phyloP scores from a whole-genome alignment of 2,888 invertebrate species.

The Phymatocera aterrima region DNA sequence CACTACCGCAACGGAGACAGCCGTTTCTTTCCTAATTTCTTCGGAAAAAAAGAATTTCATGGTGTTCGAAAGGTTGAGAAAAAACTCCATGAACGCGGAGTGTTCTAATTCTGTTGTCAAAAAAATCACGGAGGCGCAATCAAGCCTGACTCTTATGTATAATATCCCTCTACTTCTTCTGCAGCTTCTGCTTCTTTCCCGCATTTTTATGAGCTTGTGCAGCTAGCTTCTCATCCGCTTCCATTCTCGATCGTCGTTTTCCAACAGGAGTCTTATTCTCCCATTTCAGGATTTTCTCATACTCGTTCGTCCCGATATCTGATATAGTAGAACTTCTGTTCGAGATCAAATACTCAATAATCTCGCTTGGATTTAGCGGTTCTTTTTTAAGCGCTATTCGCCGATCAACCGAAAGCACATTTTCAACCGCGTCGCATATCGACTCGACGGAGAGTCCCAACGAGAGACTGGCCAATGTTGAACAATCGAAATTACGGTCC shows the following conservation, averaged over 20 bases:
- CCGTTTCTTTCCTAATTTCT: too few relatives aligned
- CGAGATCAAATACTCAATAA: constrained; percentile 74
- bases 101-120: too few relatives aligned
- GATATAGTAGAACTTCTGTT: constrained; percentile 58
- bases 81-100: too few relatives aligned
- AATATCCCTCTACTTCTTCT: neutral
- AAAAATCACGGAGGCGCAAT: too few relatives aligned
- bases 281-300: constrained; percentile 58
- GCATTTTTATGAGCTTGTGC: neutral
- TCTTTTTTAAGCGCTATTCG: constrained; percentile 76
- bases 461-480: constrained; percentile 77
- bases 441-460: constrained; percentile 77
- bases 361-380: constrained; percentile 77
- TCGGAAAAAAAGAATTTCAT: neutral
- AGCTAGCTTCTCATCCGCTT: constrained; percentile 45
- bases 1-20: neutral
- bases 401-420: constrained; percentile 75
- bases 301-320: constrained; percentile 50
- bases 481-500: constrained; percentile 78
- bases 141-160: too few relatives aligned
- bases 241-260: constrained; percentile 51
- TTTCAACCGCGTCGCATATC: constrained; percentile 74
- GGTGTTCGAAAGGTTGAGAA: neutral
- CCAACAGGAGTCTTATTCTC: constrained; percentile 57
- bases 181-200: neutral